Percentiles rank a stretch among this genome's conserved stretches.
Conservation (phyloP, 2,797 vertebrate genomes). For the Smutsia temminckii region DNA sequence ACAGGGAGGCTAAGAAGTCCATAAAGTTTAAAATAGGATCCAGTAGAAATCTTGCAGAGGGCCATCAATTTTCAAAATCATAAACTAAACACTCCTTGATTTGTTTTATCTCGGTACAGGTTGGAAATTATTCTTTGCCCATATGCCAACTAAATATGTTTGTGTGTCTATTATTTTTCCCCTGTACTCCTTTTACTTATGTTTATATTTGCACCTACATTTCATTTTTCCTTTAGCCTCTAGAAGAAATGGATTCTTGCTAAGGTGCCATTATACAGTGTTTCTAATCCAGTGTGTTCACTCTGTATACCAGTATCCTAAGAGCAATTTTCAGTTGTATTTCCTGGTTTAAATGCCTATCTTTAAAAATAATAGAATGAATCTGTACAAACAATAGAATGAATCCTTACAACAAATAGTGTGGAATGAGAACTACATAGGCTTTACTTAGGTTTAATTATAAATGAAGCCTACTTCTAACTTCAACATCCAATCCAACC, state of each 20-base stretch:
- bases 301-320: neutral
- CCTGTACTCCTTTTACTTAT: neutral
- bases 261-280: neutral
- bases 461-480: neutral
- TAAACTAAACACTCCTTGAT: neutral
- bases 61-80: constrained; percentile 11
- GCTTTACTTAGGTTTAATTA: neutral
- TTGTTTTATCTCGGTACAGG: neutral
- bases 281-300: neutral
- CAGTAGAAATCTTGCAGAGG: constrained; percentile 1
- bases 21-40: constrained; percentile 11
- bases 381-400: neutral
- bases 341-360: neutral
- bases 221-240: neutral
- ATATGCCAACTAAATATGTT: neutral
- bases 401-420: neutral
- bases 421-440: neutral
- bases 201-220: neutral
- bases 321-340: neutral
- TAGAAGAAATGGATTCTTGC: neutral
- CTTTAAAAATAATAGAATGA: neutral
- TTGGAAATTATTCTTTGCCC: neutral
- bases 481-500: neutral
- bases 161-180: neutral
- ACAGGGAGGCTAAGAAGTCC: neutral